A percentile compares a stretch with the other conserved stretches of the same genome.
Evolutionary conservation across 2,888 invertebrate species (phyloP).

Genomic region (Carabus problematicus): DNA sequence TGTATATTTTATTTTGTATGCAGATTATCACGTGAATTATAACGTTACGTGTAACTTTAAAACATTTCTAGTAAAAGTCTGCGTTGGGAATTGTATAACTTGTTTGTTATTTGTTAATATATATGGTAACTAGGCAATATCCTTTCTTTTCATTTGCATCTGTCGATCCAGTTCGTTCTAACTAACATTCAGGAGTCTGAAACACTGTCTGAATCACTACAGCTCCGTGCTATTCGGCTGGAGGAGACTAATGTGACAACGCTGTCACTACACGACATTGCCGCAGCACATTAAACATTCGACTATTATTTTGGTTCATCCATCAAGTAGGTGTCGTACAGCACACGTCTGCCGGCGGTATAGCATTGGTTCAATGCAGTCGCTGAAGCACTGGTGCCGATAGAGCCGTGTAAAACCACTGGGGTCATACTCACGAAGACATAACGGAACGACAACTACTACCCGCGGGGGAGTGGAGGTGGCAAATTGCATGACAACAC

Average conservation of each 20-base stretch:
- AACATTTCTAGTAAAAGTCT: too few relatives aligned
- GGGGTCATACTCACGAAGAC: too few relatives aligned
- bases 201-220: conserved; percentile 13
- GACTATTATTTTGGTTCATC: conserved; percentile 37
- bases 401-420: neutral
- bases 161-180: neutral
- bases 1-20: too few relatives aligned
- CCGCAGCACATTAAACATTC: conserved; percentile 27
- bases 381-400: too few relatives aligned
- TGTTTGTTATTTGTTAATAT: too few relatives aligned
- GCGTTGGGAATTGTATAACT: too few relatives aligned
- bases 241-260: conserved; percentile 16
- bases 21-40: too few relatives aligned
- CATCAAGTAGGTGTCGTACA: conserved; percentile 31
- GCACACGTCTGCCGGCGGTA: neutral
- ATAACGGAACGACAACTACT: neutral
- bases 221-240: conserved; percentile 1
- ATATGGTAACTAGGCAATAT: too few relatives aligned
- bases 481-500: neutral
- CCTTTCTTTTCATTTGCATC: neutral
- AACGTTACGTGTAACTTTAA: too few relatives aligned
- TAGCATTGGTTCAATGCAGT: neutral
- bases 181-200: neutral
- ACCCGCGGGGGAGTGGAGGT: neutral
- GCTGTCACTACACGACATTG: conserved; percentile 17